Percentiles rank a stretch among this genome's conserved stretches.
These are phyloP conservation scores for Puma concolor DNA, from an alignment of 2,113 vertebrate species.

Conservation along the genomic window DNA sequence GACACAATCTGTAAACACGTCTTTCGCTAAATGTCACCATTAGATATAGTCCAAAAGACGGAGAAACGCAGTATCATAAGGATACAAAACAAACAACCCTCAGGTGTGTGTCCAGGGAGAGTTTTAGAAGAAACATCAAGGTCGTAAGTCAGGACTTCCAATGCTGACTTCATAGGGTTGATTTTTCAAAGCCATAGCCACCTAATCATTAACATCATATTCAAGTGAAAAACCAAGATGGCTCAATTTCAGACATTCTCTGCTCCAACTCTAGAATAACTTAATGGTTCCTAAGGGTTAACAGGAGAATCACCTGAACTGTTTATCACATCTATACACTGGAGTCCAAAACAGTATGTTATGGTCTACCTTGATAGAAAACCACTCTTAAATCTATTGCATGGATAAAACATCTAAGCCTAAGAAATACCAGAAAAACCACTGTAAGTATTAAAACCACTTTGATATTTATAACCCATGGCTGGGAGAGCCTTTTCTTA, in stretches of 20 bases:
- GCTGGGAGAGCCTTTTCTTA: neutral
- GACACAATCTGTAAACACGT: neutral
- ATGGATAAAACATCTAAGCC: neutral
- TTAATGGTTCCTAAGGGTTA: neutral
- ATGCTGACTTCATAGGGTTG: neutral
- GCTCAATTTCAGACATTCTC: neutral
- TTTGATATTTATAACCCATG: neutral
- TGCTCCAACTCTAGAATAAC: neutral
- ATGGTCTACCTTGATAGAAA: neutral
- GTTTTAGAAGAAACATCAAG: neutral
- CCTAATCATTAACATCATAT: neutral
- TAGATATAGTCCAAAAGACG: neutral
- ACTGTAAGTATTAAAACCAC: neutral
- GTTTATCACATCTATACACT: neutral
- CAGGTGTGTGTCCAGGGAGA: neutral
- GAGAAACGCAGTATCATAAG: neutral
- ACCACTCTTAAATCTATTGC: neutral
- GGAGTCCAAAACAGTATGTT: neutral
- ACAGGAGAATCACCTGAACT: neutral
- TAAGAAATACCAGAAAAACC: neutral
- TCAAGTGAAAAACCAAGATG: neutral
- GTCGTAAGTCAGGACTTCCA: neutral
- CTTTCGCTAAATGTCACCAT: neutral
- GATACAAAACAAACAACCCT: neutral
- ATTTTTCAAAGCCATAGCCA: neutral